phyloP scores from a whole-genome alignment of 2,797 vertebrate genomes.

The Takifugu ocellatus region DNA sequence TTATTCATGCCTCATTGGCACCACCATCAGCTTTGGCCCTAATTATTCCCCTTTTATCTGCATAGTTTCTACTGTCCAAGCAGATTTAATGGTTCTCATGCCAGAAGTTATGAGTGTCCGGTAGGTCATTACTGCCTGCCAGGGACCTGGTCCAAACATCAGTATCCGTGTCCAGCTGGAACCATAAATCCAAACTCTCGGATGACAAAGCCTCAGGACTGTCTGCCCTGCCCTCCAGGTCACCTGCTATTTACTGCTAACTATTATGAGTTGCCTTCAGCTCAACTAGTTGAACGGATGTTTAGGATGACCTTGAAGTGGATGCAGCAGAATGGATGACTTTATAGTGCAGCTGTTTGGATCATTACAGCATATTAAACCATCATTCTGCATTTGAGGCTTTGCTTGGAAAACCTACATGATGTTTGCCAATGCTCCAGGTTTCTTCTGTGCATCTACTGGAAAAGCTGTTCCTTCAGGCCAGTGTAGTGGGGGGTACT shows the following conservation, averaged over 20 bases:
- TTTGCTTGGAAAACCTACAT: neutral
- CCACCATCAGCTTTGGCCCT: constrained; percentile 4
- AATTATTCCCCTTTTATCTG: constrained; percentile 24
- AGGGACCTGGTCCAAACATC: constrained; percentile 75
- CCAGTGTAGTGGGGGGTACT: constrained; percentile 78
- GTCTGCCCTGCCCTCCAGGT: constrained; percentile 86
- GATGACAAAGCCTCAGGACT: constrained; percentile 71
- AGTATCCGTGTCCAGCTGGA: constrained; percentile 85
- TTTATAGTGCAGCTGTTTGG: neutral
- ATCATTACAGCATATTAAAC: neutral
- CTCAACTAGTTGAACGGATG: constrained; percentile 13
- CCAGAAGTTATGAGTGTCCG: constrained; percentile 74
- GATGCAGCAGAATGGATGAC: neutral
- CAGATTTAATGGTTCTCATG: constrained; percentile 73
- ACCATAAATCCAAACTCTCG: constrained; percentile 78
- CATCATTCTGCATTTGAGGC: neutral
- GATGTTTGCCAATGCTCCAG: constrained; percentile 51
- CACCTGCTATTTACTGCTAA: constrained; percentile 31
- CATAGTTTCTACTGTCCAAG: constrained; percentile 85
- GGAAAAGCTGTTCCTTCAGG: constrained; percentile 73
- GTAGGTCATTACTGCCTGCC: constrained; percentile 86
- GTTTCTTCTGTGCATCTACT: constrained; percentile 73
- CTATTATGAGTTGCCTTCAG: constrained; percentile 15
- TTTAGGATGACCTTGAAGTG: constrained; percentile 4
- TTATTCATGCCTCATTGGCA: neutral